Evolutionary conservation across 1,140 invertebrate species (phyloP).

Genomic region (Portunus trituberculatus): DNA sequence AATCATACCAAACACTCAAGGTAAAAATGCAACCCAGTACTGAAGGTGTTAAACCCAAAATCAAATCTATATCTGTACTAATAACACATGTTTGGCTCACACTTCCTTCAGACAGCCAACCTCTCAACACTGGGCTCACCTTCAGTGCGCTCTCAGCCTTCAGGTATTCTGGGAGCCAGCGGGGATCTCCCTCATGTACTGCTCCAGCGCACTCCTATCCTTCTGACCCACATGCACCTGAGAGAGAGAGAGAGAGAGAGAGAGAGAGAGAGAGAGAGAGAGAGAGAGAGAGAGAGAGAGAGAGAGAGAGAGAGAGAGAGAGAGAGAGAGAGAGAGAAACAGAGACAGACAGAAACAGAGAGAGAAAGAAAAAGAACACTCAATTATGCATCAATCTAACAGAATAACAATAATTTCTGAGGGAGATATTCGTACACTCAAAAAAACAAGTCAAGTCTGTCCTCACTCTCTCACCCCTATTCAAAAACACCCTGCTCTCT

Average conservation of each 20-base stretch:
- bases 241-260: neutral
- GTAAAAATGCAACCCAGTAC: too few relatives aligned
- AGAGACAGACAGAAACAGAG: neutral
- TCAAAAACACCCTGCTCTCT: too few relatives aligned
- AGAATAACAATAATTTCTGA: too few relatives aligned
- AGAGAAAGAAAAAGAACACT: neutral
- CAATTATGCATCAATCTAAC: too few relatives aligned
- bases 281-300: neutral
- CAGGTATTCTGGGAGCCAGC: conserved; percentile 81
- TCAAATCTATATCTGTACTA: too few relatives aligned
- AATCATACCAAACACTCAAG: too few relatives aligned
- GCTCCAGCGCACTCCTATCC: conserved; percentile 80
- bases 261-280: neutral
- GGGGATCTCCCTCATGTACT: conserved; percentile 81
- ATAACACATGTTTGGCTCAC: neutral
- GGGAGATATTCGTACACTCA: too few relatives aligned
- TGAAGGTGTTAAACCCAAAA: too few relatives aligned
- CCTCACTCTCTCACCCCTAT: too few relatives aligned
- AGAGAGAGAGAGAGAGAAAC: neutral
- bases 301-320: neutral
- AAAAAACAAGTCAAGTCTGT: too few relatives aligned
- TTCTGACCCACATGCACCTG: conserved; percentile 81
- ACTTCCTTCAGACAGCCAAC: neutral
- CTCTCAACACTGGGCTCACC: conserved; percentile 77
- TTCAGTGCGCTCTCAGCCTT: conserved; percentile 81